phyloP scores from a whole-genome alignment of 2,888 invertebrate species.

The Autographa pulchrina region DNA sequence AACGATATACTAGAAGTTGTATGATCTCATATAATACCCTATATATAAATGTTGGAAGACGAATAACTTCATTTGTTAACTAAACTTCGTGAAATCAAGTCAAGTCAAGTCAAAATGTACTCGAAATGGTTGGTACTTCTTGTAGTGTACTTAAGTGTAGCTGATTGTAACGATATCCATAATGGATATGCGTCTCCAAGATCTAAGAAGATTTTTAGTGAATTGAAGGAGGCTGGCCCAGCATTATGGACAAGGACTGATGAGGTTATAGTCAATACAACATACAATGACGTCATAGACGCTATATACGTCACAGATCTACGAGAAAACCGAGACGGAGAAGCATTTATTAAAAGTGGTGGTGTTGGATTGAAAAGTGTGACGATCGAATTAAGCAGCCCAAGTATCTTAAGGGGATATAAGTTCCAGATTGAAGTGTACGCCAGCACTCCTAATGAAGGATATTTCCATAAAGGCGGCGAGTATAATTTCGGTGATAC shows the following conservation, averaged over 20 bases:
- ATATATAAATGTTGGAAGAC: conserved; percentile 36
- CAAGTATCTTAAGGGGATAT: conserved; percentile 78
- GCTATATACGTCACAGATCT: conserved; percentile 79
- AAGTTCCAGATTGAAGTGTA: conserved; percentile 81
- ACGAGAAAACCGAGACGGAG: conserved; percentile 77
- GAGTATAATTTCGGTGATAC: conserved; percentile 62
- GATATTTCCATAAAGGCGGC: conserved; percentile 68
- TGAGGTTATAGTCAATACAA: conserved; percentile 72
- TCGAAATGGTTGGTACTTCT: conserved; percentile 35
- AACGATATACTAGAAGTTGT: conserved; percentile 21
- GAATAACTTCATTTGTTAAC: conserved; percentile 18
- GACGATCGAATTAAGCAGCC: conserved; percentile 77
- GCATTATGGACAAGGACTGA: conserved; percentile 81
- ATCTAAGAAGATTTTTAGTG: conserved; percentile 75
- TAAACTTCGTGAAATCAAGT: conserved; percentile 10
- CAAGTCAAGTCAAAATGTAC: conserved; percentile 43
- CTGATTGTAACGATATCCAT: conserved; percentile 66
- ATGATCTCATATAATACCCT: conserved; percentile 52
- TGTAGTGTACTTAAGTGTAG: conserved; percentile 33
- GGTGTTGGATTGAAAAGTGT: conserved; percentile 79
- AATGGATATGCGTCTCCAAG: conserved; percentile 59
- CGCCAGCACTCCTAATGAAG: conserved; percentile 63
- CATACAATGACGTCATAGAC: conserved; percentile 74
- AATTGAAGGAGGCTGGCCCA: conserved; percentile 77
- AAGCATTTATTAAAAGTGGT: conserved; percentile 76